Evolutionary conservation across 30 jellyfish, hydroid and myxozoan species (phyloP).

Genomic region (Aurelia aurita): DNA sequence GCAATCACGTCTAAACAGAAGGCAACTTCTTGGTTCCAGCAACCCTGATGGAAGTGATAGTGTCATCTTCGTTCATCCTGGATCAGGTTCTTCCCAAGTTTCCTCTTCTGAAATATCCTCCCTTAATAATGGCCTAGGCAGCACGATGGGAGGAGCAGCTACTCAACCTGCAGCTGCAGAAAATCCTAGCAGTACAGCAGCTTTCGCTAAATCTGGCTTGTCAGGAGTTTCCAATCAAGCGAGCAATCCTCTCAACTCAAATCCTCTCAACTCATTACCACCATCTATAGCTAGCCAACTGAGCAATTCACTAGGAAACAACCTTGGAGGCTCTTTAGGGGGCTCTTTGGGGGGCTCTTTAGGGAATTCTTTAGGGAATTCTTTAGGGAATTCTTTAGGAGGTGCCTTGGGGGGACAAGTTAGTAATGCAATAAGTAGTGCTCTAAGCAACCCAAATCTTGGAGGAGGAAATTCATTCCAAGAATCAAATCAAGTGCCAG

Average conservation of each 20-base stretch:
- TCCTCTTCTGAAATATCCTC: conserved; percentile 57
- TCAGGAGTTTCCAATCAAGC: conserved; percentile 65
- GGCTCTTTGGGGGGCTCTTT: conserved; percentile 41
- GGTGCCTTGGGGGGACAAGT: conserved; percentile 39
- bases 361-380: conserved; percentile 21
- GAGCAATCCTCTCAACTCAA: conserved; percentile 5
- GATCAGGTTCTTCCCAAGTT: conserved; percentile 83
- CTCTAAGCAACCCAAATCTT: conserved; percentile 36
- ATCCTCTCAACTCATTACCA: conserved; percentile 33
- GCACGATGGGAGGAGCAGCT: conserved; percentile 40
- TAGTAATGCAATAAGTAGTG: conserved; percentile 29
- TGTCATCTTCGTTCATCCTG: conserved; percentile 95
- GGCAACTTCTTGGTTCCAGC: conserved; percentile 88
- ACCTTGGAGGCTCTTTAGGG: conserved; percentile 49
- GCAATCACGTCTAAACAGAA: conserved; percentile 68
- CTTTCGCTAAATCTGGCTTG: conserved; percentile 91
- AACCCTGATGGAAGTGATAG: conserved; percentile 91
- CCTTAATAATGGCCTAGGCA: conserved; percentile 57
- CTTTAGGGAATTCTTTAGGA: conserved; percentile 36
- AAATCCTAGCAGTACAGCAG: conserved; percentile 59
- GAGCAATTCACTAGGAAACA: conserved; percentile 36
- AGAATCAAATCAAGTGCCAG: conserved; percentile 60
- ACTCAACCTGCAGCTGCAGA: conserved; percentile 34
- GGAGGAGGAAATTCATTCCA: conserved; percentile 49
- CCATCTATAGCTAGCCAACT: conserved; percentile 56